Evolutionary conservation across 2,888 invertebrate species (phyloP).

Genomic region (Ptilodon capucinus): DNA sequence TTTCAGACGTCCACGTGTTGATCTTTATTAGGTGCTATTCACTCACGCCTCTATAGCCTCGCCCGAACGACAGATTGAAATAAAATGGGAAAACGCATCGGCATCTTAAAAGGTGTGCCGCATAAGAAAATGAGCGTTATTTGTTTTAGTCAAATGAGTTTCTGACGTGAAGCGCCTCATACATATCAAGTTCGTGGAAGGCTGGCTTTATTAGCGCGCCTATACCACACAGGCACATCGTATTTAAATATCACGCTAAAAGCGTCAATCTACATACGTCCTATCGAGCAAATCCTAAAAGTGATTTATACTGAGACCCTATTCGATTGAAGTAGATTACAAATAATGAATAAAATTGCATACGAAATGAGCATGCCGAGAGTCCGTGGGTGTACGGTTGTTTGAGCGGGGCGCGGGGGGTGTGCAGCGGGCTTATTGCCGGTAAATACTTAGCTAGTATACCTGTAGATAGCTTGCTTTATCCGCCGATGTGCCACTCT

Average conservation of each 20-base stretch:
- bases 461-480: constrained; percentile 37
- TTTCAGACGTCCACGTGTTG: constrained; percentile 24
- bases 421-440: constrained; percentile 60
- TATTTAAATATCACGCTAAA: constrained; percentile 79
- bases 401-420: constrained; percentile 60
- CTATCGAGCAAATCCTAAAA: constrained; percentile 76
- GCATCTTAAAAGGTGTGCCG: constrained; percentile 62
- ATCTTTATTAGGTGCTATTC: constrained; percentile 28
- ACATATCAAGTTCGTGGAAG: constrained; percentile 60
- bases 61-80: constrained; percentile 46
- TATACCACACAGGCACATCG: constrained; percentile 66
- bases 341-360: constrained; percentile 83
- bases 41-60: constrained; percentile 26
- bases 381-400: constrained; percentile 70
- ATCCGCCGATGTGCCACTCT: constrained; percentile 39
- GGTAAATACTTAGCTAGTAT: constrained; percentile 56
- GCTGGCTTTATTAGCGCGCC: constrained; percentile 69
- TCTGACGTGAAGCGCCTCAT: constrained; percentile 61
- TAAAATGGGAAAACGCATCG: constrained; percentile 56
- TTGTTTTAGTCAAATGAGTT: constrained; percentile 79
- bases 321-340: constrained; percentile 82
- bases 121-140: constrained; percentile 62
- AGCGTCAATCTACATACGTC: constrained; percentile 80
- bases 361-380: constrained; percentile 77
- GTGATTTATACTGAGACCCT: constrained; percentile 79